Conservation (phyloP, 1,140 invertebrate genomes). For the Sesamia nonagrioides region DNA sequence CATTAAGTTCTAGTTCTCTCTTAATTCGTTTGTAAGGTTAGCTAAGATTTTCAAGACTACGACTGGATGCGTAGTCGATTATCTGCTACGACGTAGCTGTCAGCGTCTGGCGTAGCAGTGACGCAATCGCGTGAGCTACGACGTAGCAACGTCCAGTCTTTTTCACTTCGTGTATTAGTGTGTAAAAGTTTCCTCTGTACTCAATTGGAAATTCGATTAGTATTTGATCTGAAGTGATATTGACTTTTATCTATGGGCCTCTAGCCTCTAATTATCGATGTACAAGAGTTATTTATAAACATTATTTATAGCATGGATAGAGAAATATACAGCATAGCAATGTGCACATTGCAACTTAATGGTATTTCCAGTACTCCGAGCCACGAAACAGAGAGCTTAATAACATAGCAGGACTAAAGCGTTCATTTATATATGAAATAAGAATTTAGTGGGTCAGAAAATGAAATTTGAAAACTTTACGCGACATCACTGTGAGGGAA, state of each 20-base stretch:
- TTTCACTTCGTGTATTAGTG: neutral
- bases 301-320: too few relatives aligned
- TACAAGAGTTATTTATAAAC: too few relatives aligned
- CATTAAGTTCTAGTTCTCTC: too few relatives aligned
- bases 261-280: too few relatives aligned
- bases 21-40: too few relatives aligned
- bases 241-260: too few relatives aligned
- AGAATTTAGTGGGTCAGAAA: slow-evolving; percentile 46
- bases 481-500: neutral
- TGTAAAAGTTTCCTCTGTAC: neutral
- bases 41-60: neutral
- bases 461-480: slow-evolving; percentile 44
- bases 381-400: slow-evolving; percentile 9
- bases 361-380: neutral
- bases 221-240: too few relatives aligned
- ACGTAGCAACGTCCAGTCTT: neutral
- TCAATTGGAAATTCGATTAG: too few relatives aligned
- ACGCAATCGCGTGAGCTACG: slow-evolving; percentile 1
- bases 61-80: neutral
- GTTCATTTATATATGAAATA: slow-evolving; percentile 40
- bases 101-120: neutral
- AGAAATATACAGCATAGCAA: neutral
- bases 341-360: neutral
- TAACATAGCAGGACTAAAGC: slow-evolving; percentile 7
- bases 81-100: slow-evolving; percentile 5